Evolutionary conservation across 2,113 vertebrate genomes (phyloP).

Genomic region (Oxyura jamaicensis): DNA sequence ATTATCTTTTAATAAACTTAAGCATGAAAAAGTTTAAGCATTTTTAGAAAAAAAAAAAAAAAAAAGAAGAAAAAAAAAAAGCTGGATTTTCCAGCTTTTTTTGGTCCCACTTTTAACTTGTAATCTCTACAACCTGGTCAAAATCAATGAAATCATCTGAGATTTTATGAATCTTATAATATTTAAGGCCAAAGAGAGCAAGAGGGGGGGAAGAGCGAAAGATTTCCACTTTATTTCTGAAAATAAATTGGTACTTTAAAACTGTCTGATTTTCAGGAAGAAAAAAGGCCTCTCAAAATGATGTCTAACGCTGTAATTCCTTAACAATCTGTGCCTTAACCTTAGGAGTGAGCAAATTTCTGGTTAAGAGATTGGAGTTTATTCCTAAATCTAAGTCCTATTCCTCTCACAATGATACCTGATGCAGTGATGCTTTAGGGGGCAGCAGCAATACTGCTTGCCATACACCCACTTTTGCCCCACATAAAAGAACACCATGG

Average conservation of each 20-base stretch:
- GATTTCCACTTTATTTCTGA: background rate
- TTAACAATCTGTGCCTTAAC: background rate
- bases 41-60: background rate
- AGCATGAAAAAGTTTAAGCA: background rate
- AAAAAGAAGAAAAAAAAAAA: too few species aligned
- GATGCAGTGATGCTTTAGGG: accelerated
- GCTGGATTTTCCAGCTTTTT: background rate
- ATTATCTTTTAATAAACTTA: background rate
- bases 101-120: background rate
- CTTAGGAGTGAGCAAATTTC: background rate
- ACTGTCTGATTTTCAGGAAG: background rate
- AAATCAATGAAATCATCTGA: background rate
- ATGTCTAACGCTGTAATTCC: background rate
- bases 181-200: background rate
- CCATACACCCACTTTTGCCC: accelerated
- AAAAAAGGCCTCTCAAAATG: background rate
- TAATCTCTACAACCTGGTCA: background rate
- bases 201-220: background rate
- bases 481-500: accelerated
- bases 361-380: background rate
- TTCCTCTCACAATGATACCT: background rate
- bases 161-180: background rate
- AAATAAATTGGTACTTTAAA: background rate
- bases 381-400: too few species aligned
- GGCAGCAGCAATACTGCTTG: background rate